Percentiles rank a stretch among this genome's conserved stretches.
phyloP scores from a whole-genome alignment of 92 coral and sea anemone species.

The Pocillopora grandis region DNA sequence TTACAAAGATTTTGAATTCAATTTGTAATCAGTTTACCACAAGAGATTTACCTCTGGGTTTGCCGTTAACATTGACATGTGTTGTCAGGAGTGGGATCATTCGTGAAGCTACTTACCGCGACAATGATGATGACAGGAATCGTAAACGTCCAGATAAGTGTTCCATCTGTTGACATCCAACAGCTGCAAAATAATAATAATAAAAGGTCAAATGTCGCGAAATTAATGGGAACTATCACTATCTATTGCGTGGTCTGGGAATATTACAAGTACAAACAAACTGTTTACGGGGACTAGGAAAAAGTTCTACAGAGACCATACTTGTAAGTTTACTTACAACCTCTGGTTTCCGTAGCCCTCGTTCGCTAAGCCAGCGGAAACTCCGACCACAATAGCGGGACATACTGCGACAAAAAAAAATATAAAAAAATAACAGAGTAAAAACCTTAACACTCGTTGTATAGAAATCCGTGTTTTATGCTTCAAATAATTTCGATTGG shows the following conservation, averaged over 20 bases:
- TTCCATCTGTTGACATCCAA: conserved; percentile 95
- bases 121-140: conserved; percentile 78
- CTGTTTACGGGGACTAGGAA: too few species aligned
- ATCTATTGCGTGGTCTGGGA: too few species aligned
- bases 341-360: conserved; percentile 93
- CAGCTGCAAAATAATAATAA: conserved; percentile 67
- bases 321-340: conserved; percentile 68
- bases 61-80: too few species aligned
- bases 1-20: too few species aligned
- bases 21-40: too few species aligned
- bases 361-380: conserved; percentile 87
- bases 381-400: conserved; percentile 92
- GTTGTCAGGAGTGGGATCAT: too few species aligned
- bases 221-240: not conserved
- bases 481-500: too few species aligned
- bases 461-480: too few species aligned
- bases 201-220: not conserved
- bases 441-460: not conserved
- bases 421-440: too few species aligned
- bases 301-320: too few species aligned
- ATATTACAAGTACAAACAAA: too few species aligned
- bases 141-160: conserved; percentile 93
- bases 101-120: conserved; percentile 64
- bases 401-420: conserved; percentile 63
- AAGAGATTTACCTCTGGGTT: too few species aligned